Evolutionary conservation across 2,113 vertebrate species (phyloP).

Genomic region (Scolopax mira): DNA sequence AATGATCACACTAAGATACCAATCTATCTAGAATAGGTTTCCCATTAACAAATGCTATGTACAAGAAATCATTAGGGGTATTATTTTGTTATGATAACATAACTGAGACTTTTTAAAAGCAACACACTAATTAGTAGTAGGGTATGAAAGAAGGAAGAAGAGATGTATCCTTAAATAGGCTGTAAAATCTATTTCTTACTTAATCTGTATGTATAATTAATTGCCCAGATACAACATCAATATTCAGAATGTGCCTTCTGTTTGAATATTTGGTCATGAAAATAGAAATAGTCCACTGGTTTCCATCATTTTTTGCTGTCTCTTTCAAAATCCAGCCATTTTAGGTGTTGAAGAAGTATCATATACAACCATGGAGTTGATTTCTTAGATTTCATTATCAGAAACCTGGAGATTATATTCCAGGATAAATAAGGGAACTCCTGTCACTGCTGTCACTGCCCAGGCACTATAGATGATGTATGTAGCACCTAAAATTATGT

Average conservation of each 20-base stretch:
- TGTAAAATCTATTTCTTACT: not conserved
- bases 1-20: not conserved
- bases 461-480: not conserved
- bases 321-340: not conserved
- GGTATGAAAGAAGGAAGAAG: not conserved
- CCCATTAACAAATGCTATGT: not conserved
- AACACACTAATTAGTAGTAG: not conserved
- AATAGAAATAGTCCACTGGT: not conserved
- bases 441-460: not conserved
- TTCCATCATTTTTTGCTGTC: not conserved
- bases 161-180: not conserved
- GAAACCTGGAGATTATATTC: not conserved
- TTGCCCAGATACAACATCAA: not conserved
- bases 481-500: not conserved
- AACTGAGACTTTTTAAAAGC: not conserved
- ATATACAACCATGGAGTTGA: not conserved
- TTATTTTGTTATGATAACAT: not conserved
- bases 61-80: not conserved
- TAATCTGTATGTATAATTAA: not conserved
- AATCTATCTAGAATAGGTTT: not conserved
- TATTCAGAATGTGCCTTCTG: not conserved
- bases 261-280: not conserved
- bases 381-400: not conserved
- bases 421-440: not conserved
- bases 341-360: not conserved